Percentiles rank a stretch among this genome's conserved stretches.
Conservation (phyloP, 2,888 invertebrate species). For the Lasioglossum marginatum region DNA sequence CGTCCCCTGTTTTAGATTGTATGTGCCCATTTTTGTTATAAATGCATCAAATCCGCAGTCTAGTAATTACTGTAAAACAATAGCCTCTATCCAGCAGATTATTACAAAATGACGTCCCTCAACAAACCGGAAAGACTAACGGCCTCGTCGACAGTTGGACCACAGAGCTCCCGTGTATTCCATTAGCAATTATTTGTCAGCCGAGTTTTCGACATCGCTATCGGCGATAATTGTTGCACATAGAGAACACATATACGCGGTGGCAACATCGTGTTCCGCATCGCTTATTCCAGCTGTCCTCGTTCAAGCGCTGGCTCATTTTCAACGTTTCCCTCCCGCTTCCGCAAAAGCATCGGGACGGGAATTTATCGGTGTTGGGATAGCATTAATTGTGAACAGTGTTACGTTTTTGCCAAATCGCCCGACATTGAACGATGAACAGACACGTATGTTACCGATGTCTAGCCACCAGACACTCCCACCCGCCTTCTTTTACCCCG, state of each 20-base stretch:
- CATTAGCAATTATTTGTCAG: constrained; percentile 14
- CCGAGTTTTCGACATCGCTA: constrained; percentile 32
- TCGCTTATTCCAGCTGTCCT: constrained; percentile 68
- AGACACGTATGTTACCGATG: neutral
- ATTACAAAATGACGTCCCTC: neutral
- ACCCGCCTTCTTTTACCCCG: constrained; percentile 14
- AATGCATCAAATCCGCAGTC: too few relatives aligned
- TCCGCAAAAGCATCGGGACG: constrained; percentile 53
- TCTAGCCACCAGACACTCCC: constrained; percentile 7
- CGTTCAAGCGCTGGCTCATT: constrained; percentile 69
- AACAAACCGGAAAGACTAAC: neutral
- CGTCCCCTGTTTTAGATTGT: too few relatives aligned
- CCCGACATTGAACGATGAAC: constrained; percentile 57
- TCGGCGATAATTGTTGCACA: constrained; percentile 66
- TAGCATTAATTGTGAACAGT: constrained; percentile 63
- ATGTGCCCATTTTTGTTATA: too few relatives aligned
- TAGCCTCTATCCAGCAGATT: neutral
- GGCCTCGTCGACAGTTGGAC: constrained; percentile 19
- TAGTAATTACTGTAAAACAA: neutral
- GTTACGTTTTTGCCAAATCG: constrained; percentile 56
- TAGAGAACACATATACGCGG: constrained; percentile 57
- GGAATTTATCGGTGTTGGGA: constrained; percentile 63
- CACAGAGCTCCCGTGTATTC: neutral
- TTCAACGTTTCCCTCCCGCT: constrained; percentile 63
- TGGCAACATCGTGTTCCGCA: constrained; percentile 67